Conservation (phyloP, 2,113 vertebrate species). For the Coracopsis vasa region DNA sequence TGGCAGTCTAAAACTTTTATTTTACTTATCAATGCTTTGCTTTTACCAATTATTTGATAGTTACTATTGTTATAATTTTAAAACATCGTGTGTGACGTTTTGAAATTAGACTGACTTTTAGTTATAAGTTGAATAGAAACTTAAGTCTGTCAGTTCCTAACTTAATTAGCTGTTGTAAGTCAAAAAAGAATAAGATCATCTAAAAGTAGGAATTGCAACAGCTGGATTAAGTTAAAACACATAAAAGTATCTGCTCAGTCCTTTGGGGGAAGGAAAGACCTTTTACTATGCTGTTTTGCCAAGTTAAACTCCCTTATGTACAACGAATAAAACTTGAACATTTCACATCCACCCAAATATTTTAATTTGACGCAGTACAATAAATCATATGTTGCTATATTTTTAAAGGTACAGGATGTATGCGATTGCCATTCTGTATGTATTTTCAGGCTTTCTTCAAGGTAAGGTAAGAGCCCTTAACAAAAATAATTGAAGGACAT, state of each 20-base stretch:
- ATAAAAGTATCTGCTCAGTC: constrained; percentile 2
- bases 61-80: background rate
- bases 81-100: background rate
- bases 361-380: constrained; percentile 15
- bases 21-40: background rate
- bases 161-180: background rate
- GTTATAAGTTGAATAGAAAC: background rate
- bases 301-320: constrained; percentile 34
- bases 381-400: background rate
- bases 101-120: background rate
- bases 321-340: background rate
- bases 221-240: constrained; percentile 50
- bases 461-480: background rate
- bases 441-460: background rate
- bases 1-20: background rate
- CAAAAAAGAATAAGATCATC: background rate
- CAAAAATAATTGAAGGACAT: background rate
- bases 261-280: constrained; percentile 6
- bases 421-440: background rate
- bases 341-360: constrained; percentile 34
- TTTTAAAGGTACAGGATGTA: background rate
- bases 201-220: constrained; percentile 28
- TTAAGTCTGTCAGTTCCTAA: background rate
- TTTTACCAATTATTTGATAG: background rate
- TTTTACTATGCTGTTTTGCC: constrained; percentile 17